Conservation (phyloP, 2,113 vertebrate genomes). For the Aphyosemion australe region DNA sequence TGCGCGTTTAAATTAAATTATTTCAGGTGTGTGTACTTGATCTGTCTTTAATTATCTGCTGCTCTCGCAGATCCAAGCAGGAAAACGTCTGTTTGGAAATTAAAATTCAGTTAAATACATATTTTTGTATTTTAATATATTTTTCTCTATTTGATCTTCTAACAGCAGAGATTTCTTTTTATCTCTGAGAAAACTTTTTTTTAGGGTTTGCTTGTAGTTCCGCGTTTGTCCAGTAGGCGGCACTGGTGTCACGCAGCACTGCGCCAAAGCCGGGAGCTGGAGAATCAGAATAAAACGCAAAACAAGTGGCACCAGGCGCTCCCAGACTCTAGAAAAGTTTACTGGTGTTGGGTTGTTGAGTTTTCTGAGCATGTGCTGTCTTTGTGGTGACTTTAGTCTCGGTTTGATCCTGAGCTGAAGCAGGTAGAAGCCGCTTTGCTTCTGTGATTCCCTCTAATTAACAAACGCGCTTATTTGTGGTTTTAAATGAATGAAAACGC, state of each 20-base stretch:
- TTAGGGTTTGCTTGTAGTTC: neutral
- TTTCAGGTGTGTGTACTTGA: conserved; percentile 66
- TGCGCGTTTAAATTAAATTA: conserved; percentile 58
- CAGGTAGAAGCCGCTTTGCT: conserved; percentile 47
- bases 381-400: neutral
- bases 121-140: neutral
- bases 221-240: conserved; percentile 68
- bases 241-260: conserved; percentile 70
- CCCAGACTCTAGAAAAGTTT: conserved; percentile 22
- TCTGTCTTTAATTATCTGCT: conserved; percentile 52
- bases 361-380: neutral
- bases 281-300: neutral
- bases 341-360: neutral
- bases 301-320: conserved; percentile 49
- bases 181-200: neutral
- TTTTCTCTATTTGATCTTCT: neutral
- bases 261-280: conserved; percentile 6
- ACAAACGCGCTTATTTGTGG: conserved; percentile 41
- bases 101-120: neutral
- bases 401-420: conserved; percentile 29
- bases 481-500: neutral
- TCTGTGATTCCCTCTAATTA: conserved; percentile 30
- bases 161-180: neutral
- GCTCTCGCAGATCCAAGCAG: neutral
- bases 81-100: neutral